A percentile compares a stretch with the other conserved stretches of the same genome.
Evolutionary conservation across 2,797 vertebrate species (phyloP).

Genomic region (Platyrinchus mystaceus): DNA sequence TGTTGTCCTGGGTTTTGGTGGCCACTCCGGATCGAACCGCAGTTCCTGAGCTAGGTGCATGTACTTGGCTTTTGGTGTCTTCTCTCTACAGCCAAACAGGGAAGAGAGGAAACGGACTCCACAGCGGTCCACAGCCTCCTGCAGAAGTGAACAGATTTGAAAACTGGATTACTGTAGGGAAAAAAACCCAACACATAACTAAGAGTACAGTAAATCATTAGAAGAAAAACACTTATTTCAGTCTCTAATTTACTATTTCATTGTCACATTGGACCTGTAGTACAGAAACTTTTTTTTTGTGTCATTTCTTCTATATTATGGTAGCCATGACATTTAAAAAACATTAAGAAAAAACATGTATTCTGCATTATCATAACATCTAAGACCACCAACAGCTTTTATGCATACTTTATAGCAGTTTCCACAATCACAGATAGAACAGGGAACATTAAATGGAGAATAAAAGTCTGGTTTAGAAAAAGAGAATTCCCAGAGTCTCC

Average conservation of each 20-base stretch:
- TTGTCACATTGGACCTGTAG: neutral
- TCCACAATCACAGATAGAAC: neutral
- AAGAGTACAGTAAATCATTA: neutral
- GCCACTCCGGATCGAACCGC: conserved; percentile 94
- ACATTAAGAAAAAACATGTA: neutral
- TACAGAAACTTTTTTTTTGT: neutral
- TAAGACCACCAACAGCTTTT: neutral
- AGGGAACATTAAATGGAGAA: neutral
- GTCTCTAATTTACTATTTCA: neutral
- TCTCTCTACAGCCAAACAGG: conserved; percentile 78
- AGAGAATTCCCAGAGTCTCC: neutral
- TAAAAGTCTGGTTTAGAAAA: neutral
- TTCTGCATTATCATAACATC: neutral
- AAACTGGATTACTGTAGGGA: neutral
- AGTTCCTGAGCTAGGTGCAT: conserved; percentile 97
- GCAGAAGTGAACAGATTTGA: neutral
- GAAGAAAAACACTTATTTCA: neutral
- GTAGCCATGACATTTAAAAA: neutral
- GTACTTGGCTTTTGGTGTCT: conserved; percentile 90
- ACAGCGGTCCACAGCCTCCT: conserved; percentile 81
- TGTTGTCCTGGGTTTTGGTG: conserved; percentile 94
- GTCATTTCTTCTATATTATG: neutral
- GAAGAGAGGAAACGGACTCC: conserved; percentile 76
- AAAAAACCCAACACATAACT: neutral
- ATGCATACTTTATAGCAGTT: neutral